Evolutionary conservation across 2,888 invertebrate species (phyloP).

Genomic region (Entomobrya multifasciata): DNA sequence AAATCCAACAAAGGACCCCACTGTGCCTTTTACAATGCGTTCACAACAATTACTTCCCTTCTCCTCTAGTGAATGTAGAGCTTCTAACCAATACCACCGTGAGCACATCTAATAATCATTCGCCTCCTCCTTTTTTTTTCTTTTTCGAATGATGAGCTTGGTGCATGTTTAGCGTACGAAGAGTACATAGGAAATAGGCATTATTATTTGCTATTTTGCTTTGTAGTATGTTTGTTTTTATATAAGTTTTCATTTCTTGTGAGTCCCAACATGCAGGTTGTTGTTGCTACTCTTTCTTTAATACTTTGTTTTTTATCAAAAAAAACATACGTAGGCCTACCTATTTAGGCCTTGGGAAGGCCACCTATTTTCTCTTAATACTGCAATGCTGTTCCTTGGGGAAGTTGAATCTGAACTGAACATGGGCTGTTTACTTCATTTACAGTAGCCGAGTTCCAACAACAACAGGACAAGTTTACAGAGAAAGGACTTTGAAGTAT

Average conservation of each 20-base stretch:
- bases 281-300: background rate
- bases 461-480: background rate
- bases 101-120: background rate
- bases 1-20: conserved; percentile 70
- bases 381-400: conserved; percentile 58
- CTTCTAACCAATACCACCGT: background rate
- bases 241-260: conserved; percentile 56
- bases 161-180: background rate
- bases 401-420: background rate
- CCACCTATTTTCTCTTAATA: conserved; percentile 53
- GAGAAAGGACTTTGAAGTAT: background rate
- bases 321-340: background rate
- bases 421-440: too few relatives aligned
- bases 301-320: conserved; percentile 32
- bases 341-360: conserved; percentile 41
- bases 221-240: conserved; percentile 49
- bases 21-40: conserved; percentile 71
- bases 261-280: conserved; percentile 62
- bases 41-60: conserved; percentile 71
- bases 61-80: background rate
- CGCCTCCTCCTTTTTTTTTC: background rate
- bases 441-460: background rate
- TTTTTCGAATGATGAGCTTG: background rate
- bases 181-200: conserved; percentile 24
- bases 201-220: conserved; percentile 31